Percentiles rank a stretch among this genome's conserved stretches.
Conservation (phyloP, 2,113 vertebrate genomes). For the Nesoenas mayeri region DNA sequence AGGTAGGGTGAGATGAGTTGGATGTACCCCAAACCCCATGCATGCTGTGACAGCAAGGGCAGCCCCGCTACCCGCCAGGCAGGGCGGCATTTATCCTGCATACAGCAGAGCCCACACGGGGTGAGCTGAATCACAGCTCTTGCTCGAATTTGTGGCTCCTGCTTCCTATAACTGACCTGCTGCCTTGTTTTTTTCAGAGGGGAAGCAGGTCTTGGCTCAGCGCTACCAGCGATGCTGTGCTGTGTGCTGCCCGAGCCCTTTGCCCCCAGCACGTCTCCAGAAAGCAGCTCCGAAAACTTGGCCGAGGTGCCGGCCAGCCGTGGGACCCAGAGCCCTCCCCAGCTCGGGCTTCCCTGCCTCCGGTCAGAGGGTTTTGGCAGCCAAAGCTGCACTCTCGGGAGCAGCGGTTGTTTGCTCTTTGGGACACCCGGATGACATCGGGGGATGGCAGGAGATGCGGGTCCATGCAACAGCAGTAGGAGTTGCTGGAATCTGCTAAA, state of each 20-base stretch:
- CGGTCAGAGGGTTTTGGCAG: neutral
- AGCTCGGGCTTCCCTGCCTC: neutral
- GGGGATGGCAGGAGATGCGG: neutral
- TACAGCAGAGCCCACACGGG: accelerated
- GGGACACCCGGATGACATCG: neutral
- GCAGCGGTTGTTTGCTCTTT: neutral
- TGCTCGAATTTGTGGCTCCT: neutral
- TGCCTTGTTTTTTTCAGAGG: accelerated
- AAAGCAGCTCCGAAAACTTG: neutral
- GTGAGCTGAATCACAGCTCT: neutral
- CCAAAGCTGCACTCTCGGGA: neutral
- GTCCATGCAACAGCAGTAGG: accelerated
- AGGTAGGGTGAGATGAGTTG: neutral
- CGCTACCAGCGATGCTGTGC: too few relatives aligned
- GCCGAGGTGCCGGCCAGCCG: neutral
- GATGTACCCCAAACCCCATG: neutral
- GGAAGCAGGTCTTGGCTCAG: neutral
- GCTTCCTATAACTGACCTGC: neutral
- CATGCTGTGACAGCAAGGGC: accelerated
- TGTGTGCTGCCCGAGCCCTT: neutral
- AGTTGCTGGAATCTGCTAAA: neutral
- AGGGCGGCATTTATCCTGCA: too few relatives aligned
- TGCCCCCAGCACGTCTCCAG: neutral
- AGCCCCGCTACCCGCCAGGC: neutral
- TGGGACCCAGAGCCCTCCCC: neutral